phyloP scores from a whole-genome alignment of 1,140 invertebrate genomes.

The Macrostomum lignano region DNA sequence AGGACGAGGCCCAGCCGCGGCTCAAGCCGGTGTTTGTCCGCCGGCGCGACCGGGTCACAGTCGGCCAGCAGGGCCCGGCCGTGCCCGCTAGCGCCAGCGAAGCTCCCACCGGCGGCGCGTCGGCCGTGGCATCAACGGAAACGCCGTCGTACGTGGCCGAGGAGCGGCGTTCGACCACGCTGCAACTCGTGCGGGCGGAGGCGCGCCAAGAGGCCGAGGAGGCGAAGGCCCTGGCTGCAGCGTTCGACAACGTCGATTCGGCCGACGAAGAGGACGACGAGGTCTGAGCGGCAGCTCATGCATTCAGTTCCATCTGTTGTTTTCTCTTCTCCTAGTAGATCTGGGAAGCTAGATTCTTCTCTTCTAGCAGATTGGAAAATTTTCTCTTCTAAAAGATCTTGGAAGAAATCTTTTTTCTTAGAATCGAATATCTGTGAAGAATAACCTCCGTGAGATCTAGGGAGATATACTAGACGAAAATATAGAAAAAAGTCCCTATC shows the following conservation, averaged over 20 bases:
- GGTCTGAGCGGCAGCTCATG: slow-evolving; percentile 87
- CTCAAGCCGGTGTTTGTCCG: slow-evolving; percentile 6
- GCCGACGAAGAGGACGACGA: slow-evolving; percentile 94
- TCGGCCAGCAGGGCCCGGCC: background rate
- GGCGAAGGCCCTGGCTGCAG: slow-evolving; percentile 35
- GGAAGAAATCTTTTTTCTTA: no score
- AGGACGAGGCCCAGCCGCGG: slow-evolving; percentile 3
- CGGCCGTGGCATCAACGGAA: background rate
- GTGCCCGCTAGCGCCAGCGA: background rate
- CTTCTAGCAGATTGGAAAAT: no score
- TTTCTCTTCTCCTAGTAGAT: no score
- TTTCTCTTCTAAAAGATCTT: no score
- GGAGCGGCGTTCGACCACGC: slow-evolving; percentile 1
- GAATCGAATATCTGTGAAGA: no score
- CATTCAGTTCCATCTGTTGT: slow-evolving; percentile 3
- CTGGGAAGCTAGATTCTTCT: no score
- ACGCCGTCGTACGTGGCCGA: background rate
- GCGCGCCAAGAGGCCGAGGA: slow-evolving; percentile 33
- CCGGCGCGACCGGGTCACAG: background rate
- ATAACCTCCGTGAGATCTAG: no score
- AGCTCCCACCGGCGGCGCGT: background rate
- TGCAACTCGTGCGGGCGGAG: slow-evolving; percentile 54
- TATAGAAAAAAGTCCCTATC: no score
- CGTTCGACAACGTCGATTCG: slow-evolving; percentile 52
- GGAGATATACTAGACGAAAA: no score